A percentile compares a stretch with the other conserved stretches of the same genome.
phyloP scores from a whole-genome alignment of 1,140 invertebrate genomes.

The Anoplolepis gracilipes region DNA sequence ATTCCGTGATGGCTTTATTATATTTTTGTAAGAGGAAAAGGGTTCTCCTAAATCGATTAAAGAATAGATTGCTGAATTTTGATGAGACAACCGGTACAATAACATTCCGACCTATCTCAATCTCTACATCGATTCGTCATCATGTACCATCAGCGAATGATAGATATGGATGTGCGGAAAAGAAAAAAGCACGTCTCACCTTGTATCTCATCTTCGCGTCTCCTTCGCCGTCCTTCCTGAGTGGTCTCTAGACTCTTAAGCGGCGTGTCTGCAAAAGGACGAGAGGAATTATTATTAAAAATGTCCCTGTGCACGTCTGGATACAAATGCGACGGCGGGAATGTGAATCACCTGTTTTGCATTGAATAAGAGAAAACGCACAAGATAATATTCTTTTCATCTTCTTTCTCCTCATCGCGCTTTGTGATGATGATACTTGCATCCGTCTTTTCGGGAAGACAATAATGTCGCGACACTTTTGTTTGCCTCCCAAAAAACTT shows the following conservation, averaged over 20 bases:
- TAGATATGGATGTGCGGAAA: background rate
- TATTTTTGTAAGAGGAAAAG: slow-evolving; percentile 6
- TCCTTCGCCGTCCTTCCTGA: background rate
- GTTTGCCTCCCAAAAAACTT: background rate
- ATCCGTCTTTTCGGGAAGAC: background rate
- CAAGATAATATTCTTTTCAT: background rate
- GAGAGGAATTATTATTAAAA: slow-evolving; percentile 42
- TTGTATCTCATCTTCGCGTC: slow-evolving; percentile 73
- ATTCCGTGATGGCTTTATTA: background rate
- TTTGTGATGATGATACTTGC: slow-evolving; percentile 29
- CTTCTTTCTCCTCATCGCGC: slow-evolving; percentile 12
- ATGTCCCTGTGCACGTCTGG: slow-evolving; percentile 9
- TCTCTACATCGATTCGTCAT: background rate
- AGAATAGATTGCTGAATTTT: slow-evolving; percentile 16
- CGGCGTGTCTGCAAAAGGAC: slow-evolving; percentile 45
- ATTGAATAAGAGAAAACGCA: slow-evolving; percentile 41
- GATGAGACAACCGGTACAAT: slow-evolving; percentile 10
- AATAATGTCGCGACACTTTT: background rate
- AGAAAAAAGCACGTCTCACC: slow-evolving; percentile 57
- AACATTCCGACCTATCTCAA: slow-evolving; percentile 14
- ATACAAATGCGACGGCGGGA: slow-evolving; percentile 3
- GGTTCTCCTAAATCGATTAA: background rate
- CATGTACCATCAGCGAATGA: background rate
- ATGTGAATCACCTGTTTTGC: slow-evolving; percentile 56
- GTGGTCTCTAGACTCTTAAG: background rate